Conservation (phyloP, 2,113 vertebrate species). For the Miniopterus natalensis region DNA sequence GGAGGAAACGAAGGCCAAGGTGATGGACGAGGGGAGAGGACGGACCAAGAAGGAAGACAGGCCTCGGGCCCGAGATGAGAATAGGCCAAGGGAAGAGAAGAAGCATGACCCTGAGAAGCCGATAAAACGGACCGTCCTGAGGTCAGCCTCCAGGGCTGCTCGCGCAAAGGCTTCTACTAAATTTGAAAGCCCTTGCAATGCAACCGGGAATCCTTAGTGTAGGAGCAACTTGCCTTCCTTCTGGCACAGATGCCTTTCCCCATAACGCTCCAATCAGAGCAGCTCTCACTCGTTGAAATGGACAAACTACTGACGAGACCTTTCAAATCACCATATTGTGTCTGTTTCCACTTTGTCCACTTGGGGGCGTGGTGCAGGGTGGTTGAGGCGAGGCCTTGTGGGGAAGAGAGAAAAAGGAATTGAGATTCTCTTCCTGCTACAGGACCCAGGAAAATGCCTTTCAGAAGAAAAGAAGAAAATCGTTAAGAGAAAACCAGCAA, state of each 20-base stretch:
- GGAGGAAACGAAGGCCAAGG: not conserved
- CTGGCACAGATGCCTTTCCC: not conserved
- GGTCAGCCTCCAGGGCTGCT: not conserved
- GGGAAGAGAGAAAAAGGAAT: not conserved
- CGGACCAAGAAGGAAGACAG: not conserved
- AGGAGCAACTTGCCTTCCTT: not conserved
- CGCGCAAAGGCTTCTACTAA: not conserved
- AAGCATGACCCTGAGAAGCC: not conserved
- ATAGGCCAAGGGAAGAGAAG: not conserved
- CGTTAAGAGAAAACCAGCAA: not conserved
- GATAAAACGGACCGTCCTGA: not conserved
- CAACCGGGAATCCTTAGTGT: not conserved
- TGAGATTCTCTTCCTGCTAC: not conserved
- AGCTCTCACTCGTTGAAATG: not conserved
- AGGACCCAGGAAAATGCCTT: not conserved
- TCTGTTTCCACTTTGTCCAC: not conserved
- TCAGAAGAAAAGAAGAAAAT: not conserved
- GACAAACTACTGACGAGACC: slow-evolving; percentile 23
- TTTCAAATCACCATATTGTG: not conserved
- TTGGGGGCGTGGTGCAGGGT: not conserved
- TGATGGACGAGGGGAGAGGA: not conserved
- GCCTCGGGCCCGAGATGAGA: not conserved
- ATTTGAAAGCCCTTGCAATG: not conserved
- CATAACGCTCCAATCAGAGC: not conserved
- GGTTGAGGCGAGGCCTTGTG: not conserved